A percentile compares a stretch with the other conserved stretches of the same genome.
phyloP scores from a whole-genome alignment of 2,888 invertebrate species.

The Tetrapedia diversipes region DNA sequence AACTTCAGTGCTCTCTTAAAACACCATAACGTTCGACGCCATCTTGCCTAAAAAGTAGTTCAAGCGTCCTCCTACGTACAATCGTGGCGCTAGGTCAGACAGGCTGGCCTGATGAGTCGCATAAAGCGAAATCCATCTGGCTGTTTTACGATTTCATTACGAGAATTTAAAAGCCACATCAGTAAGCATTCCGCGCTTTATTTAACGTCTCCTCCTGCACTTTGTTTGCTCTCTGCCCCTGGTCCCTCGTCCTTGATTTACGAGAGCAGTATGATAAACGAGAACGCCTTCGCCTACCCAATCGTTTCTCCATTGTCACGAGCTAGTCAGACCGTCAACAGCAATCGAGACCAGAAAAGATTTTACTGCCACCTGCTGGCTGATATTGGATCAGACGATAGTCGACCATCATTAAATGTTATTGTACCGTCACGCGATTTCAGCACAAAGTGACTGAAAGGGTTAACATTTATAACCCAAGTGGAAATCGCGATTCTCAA shows the following conservation, averaged over 20 bases:
- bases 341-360: not conserved
- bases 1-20: no score
- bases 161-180: conserved; percentile 64
- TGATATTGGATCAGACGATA: conserved; percentile 3
- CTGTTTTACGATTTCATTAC: conserved; percentile 70
- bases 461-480: conserved; percentile 33
- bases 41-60: not conserved
- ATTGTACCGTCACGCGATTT: not conserved
- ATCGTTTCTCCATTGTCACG: conserved; percentile 53
- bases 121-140: conserved; percentile 63
- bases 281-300: conserved; percentile 42
- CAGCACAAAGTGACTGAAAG: conserved; percentile 17
- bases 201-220: conserved; percentile 51
- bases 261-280: conserved; percentile 55
- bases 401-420: conserved; percentile 10
- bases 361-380: conserved; percentile 16
- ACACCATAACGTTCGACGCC: not conserved
- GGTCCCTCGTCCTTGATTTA: conserved; percentile 58
- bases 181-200: conserved; percentile 50
- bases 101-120: conserved; percentile 35
- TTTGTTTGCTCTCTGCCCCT: conserved; percentile 40
- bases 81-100: conserved; percentile 12
- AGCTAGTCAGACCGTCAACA: not conserved
- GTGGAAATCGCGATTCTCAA: conserved; percentile 33
- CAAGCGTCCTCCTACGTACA: no score